phyloP scores from a whole-genome alignment of 2,888 invertebrate species.

The Tenthredo notha region DNA sequence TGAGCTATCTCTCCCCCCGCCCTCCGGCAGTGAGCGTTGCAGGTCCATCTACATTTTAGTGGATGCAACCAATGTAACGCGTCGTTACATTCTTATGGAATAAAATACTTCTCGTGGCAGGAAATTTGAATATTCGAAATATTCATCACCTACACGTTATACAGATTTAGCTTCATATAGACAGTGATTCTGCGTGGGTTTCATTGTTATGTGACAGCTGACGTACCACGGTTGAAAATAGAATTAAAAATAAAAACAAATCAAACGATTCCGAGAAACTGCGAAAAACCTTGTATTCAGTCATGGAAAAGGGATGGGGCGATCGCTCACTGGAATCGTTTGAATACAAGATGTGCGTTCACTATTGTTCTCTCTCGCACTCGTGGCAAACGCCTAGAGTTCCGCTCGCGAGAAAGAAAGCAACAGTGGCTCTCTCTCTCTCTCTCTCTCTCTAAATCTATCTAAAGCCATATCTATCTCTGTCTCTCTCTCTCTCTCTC shows the following conservation, averaged over 20 bases:
- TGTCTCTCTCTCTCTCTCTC: too few relatives aligned
- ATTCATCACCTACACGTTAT: not conserved
- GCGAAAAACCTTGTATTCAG: not conserved
- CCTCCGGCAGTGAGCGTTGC: too few relatives aligned
- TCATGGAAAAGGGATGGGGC: not conserved
- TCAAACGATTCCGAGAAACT: not conserved
- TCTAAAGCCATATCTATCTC: too few relatives aligned
- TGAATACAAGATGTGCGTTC: not conserved
- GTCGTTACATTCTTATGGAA: not conserved
- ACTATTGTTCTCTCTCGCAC: not conserved
- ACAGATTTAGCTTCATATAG: not conserved
- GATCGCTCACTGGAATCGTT: not conserved
- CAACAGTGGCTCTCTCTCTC: too few relatives aligned
- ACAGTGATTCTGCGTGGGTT: not conserved
- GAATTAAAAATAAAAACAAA: not conserved
- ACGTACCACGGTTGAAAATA: not conserved
- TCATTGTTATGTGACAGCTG: not conserved
- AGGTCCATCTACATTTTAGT: too few relatives aligned
- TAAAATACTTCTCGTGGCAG: not conserved
- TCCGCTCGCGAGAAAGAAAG: too few relatives aligned
- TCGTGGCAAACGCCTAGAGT: not conserved
- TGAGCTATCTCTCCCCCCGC: too few relatives aligned
- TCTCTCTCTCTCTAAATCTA: too few relatives aligned
- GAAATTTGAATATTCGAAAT: not conserved
- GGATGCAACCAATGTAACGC: not conserved